Conservation (phyloP, 1,140 invertebrate species). For the Melanaphis sacchari region DNA sequence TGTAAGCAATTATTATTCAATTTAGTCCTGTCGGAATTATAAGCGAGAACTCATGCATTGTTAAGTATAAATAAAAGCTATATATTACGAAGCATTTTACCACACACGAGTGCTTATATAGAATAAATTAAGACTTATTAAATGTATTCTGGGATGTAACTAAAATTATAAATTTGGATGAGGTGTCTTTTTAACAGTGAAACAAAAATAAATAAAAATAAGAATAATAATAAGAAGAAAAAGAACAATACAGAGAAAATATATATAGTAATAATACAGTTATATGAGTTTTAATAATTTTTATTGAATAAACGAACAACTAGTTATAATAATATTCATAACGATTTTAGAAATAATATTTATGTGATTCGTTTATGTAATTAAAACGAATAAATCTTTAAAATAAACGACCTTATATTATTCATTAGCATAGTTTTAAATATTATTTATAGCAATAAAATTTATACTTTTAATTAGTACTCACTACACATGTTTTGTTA, state of each 20-base stretch:
- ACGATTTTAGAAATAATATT: neutral
- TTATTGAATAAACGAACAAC: neutral
- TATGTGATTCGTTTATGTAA: neutral
- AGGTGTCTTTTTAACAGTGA: neutral
- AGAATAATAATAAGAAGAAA: no score
- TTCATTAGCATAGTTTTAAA: neutral
- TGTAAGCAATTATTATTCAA: neutral
- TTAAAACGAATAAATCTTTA: neutral
- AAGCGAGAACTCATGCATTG: neutral
- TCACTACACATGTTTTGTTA: neutral
- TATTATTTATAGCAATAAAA: neutral
- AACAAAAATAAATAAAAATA: neutral
- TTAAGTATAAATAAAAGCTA: neutral
- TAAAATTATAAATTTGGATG: neutral
- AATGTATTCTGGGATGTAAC: neutral
- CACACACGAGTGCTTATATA: neutral
- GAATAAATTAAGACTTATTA: neutral
- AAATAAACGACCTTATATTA: neutral
- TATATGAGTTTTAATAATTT: neutral
- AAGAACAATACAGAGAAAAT: neutral
- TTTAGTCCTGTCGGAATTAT: neutral
- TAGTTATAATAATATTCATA: neutral
- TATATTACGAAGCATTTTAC: neutral
- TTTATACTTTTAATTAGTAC: neutral
- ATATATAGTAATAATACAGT: neutral